These are phyloP conservation scores for Operophtera brumata DNA, from an alignment of 2,888 invertebrate species.

Conservation along the genomic window DNA sequence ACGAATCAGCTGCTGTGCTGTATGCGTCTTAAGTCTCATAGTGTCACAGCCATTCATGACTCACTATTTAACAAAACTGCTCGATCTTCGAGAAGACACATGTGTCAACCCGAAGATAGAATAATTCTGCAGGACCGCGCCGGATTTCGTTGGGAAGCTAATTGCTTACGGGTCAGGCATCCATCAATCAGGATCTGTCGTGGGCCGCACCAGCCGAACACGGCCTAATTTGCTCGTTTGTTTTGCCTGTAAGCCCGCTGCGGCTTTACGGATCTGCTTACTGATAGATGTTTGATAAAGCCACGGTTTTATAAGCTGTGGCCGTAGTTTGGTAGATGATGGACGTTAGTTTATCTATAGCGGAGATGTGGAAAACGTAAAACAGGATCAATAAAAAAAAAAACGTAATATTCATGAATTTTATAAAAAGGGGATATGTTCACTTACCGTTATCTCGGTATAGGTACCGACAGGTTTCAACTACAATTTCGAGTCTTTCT, in stretches of 20 bases:
- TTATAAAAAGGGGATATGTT: no score
- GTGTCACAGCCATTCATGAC: no score
- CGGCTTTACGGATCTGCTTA: constrained; percentile 49
- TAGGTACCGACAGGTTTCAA: no score
- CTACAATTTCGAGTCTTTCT: no score
- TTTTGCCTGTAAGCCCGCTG: constrained; percentile 67
- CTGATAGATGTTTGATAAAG: constrained; percentile 33
- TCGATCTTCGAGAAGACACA: constrained; percentile 38
- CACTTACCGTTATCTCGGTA: no score
- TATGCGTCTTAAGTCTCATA: no score
- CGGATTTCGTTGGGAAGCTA: constrained; percentile 65
- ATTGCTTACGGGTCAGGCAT: constrained; percentile 63
- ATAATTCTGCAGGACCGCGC: no score
- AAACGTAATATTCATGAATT: no score
- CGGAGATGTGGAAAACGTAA: constrained; percentile 35
- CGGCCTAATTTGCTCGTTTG: constrained; percentile 77
- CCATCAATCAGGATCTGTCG: constrained; percentile 77
- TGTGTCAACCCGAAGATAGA: no score
- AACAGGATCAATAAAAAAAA: no score
- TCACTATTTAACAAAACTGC: no score
- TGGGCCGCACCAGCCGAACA: constrained; percentile 43
- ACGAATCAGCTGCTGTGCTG: no score
- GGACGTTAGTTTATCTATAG: background rate
- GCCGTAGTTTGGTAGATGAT: background rate
- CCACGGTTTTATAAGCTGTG: constrained; percentile 14